Evolutionary conservation across 2,888 invertebrate species (phyloP).

Genomic region (Baccha elongata): DNA sequence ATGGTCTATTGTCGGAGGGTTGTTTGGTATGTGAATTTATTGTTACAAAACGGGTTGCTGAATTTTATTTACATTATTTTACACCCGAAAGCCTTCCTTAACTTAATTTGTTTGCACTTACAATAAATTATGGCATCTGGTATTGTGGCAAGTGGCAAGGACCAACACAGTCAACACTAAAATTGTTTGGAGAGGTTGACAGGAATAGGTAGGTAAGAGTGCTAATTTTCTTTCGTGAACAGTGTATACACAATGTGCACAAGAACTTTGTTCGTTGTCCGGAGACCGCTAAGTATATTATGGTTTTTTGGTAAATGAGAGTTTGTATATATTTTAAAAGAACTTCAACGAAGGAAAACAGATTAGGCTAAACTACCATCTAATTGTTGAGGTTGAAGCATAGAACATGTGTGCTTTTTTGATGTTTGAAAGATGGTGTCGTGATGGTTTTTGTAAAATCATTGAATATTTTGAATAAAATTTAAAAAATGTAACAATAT

Average conservation of each 20-base stretch:
- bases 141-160: constrained; percentile 43
- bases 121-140: constrained; percentile 62
- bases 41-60: constrained; percentile 20
- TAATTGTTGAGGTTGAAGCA: neutral
- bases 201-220: constrained; percentile 49
- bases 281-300: constrained; percentile 45
- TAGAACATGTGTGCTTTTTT: neutral
- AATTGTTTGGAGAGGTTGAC: constrained; percentile 47
- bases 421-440: neutral
- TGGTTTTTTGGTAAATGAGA: constrained; percentile 21
- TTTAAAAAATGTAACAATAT: too few relatives aligned
- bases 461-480: too few relatives aligned
- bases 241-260: constrained; percentile 16
- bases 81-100: constrained; percentile 21
- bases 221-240: constrained; percentile 47
- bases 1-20: neutral
- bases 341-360: constrained; percentile 1
- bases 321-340: constrained; percentile 3
- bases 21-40: constrained; percentile 4
- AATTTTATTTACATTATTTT: constrained; percentile 48
- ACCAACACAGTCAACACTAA: constrained; percentile 46
- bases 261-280: constrained; percentile 38
- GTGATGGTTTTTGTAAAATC: neutral
- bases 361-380: constrained; percentile 24
- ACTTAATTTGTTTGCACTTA: constrained; percentile 53